phyloP scores from a whole-genome alignment of 2,113 vertebrate genomes.

The Spea multiplicata region DNA sequence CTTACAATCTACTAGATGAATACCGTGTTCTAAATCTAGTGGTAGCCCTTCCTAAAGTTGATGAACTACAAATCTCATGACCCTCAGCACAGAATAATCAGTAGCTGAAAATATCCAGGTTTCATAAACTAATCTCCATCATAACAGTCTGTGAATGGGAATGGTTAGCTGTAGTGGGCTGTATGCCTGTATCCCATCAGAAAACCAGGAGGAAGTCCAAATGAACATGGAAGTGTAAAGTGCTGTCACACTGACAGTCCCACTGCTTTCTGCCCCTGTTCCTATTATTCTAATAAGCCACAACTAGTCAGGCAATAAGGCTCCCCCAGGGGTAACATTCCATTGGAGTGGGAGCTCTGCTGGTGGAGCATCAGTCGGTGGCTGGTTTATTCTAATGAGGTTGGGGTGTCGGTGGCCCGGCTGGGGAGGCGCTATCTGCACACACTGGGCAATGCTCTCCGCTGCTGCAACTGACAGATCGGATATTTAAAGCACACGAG shows the following conservation, averaged over 20 bases:
- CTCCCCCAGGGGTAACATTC: constrained; percentile 23
- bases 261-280: background rate
- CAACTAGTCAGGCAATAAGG: constrained; percentile 50
- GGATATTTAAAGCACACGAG: constrained; percentile 47
- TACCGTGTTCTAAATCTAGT: no score
- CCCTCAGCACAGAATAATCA: no score
- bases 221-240: background rate
- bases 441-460: constrained; percentile 1
- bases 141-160: no score
- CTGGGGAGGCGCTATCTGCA: constrained; percentile 1
- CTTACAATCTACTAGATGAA: no score
- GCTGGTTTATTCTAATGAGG: background rate
- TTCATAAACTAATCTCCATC: no score
- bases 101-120: no score
- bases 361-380: constrained; percentile 9
- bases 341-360: background rate
- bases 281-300: background rate
- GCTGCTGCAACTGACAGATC: constrained; percentile 39
- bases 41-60: no score
- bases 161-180: background rate
- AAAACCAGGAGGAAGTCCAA: background rate
- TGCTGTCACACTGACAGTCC: background rate
- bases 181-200: background rate
- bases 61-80: no score
- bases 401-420: background rate